These are phyloP conservation scores for Dendronephthya gigantea DNA, from an alignment of 64 coral and sea anemone genomes.

Conservation along the genomic window DNA sequence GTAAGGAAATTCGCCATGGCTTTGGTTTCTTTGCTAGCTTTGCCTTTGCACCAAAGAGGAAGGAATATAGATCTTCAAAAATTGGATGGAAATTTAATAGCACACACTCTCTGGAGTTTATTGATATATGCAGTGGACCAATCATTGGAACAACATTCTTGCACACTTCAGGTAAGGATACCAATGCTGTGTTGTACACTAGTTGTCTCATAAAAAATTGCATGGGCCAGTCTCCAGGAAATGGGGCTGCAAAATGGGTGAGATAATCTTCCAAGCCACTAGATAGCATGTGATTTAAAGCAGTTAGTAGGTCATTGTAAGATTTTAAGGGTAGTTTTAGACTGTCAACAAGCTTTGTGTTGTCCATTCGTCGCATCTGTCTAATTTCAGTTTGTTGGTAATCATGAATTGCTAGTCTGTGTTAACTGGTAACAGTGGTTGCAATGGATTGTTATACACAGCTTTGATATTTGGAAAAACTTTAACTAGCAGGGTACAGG, in stretches of 20 bases:
- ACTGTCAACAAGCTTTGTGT: not conserved
- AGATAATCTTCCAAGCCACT: not conserved
- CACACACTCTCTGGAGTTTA: conserved; percentile 37
- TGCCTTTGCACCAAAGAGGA: not conserved
- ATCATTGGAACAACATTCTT: not conserved
- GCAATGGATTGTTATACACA: not conserved
- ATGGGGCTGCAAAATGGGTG: not conserved
- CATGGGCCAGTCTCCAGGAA: not conserved
- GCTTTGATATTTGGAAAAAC: conserved; percentile 5
- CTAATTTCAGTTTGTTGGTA: not conserved
- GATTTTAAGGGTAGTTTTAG: not conserved
- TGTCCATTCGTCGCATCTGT: not conserved
- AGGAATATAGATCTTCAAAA: conserved; percentile 23
- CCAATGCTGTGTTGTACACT: no score
- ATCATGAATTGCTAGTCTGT: not conserved
- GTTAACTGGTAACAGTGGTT: not conserved
- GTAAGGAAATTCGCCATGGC: conserved; percentile 20
- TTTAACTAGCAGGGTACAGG: not conserved
- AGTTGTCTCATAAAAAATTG: not conserved
- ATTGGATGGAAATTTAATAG: conserved; percentile 11
- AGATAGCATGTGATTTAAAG: not conserved
- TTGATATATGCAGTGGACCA: not conserved
- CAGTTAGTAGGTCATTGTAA: not conserved
- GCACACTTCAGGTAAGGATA: no score
- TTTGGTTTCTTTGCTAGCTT: conserved; percentile 44